A percentile compares a stretch with the other conserved stretches of the same genome.
These are phyloP conservation scores for Leptinotarsa lineolata DNA, from an alignment of 1,140 invertebrate species.

Conservation along the genomic window DNA sequence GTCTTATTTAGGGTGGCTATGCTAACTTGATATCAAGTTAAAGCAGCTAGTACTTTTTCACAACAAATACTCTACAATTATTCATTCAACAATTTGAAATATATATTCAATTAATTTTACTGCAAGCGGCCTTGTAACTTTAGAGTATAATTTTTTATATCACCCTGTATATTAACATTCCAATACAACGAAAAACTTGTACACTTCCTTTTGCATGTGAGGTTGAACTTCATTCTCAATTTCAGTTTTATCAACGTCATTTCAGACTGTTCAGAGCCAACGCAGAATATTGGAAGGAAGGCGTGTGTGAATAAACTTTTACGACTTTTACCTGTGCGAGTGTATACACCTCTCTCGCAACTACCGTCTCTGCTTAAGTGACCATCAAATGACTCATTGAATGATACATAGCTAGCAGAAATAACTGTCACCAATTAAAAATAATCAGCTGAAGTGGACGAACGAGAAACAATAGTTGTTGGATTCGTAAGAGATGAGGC, in stretches of 20 bases:
- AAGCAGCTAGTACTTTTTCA: no score
- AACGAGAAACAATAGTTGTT: no score
- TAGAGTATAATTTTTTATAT: no score
- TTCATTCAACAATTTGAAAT: no score
- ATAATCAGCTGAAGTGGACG: background rate
- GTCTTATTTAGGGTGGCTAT: no score
- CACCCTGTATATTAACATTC: background rate
- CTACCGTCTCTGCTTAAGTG: background rate
- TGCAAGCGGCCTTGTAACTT: no score
- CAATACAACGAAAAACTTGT: background rate
- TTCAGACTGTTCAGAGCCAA: background rate
- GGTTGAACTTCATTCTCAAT: background rate
- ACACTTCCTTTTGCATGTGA: background rate
- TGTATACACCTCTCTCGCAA: background rate
- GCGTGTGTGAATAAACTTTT: background rate
- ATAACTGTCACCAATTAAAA: slow-evolving; percentile 8
- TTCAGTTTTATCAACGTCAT: background rate
- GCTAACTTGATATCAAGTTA: no score
- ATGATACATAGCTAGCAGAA: slow-evolving; percentile 1
- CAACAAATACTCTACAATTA: no score
- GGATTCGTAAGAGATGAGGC: no score
- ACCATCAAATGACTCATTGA: slow-evolving; percentile 6
- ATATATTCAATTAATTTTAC: no score
- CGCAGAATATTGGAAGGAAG: no score
- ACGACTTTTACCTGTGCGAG: background rate